Percentiles rank a stretch among this genome's conserved stretches.
phyloP scores from a whole-genome alignment of 2,113 vertebrate species.

The Bostrychus sinensis region DNA sequence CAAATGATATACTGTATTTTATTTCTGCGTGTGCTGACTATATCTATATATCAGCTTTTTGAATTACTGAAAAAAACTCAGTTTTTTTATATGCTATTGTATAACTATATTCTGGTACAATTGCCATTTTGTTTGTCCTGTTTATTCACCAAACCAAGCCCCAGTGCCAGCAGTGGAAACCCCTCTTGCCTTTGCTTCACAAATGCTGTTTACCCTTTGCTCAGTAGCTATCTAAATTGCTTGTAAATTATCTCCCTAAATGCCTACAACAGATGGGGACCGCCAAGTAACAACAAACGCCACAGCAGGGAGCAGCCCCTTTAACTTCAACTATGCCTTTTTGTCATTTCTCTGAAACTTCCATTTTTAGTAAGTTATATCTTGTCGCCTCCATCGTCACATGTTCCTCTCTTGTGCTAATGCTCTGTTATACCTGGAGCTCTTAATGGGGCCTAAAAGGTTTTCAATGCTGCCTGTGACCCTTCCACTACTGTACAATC shows the following conservation, averaged over 20 bases:
- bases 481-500: conserved; percentile 21
- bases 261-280: conserved; percentile 53
- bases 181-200: conserved; percentile 32
- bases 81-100: no score
- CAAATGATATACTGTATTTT: no score
- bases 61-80: no score
- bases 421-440: conserved; percentile 2
- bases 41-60: no score
- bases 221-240: conserved; percentile 57
- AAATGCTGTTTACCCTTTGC: conserved; percentile 57
- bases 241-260: conserved; percentile 57
- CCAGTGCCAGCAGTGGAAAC: background rate
- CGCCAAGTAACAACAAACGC: conserved; percentile 47
- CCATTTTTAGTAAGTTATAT: conserved; percentile 27
- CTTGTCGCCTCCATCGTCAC: conserved; percentile 21
- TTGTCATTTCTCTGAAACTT: conserved; percentile 27
- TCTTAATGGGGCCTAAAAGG: conserved; percentile 54
- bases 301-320: conserved; percentile 16
- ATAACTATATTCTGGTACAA: no score
- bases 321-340: background rate
- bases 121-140: no score
- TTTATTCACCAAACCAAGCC: no score
- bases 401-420: conserved; percentile 21
- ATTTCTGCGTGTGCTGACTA: no score
- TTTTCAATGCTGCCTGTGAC: conserved; percentile 25